Evolutionary conservation across 1,140 invertebrate species (phyloP).

Genomic region (Trichogramma pretiosum): DNA sequence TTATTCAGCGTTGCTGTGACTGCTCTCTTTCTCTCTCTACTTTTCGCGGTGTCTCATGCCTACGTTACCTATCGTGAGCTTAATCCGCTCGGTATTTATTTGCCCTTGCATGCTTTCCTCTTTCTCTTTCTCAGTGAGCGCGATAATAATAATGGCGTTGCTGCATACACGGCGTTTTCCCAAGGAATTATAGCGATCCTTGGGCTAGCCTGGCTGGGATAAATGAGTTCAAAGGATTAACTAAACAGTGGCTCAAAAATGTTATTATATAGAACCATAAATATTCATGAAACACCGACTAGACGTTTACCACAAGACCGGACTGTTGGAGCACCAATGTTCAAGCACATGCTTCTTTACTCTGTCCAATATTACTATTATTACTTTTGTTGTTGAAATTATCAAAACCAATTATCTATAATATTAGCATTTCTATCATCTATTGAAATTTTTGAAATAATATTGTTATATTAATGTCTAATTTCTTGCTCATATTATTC

Average conservation of each 20-base stretch:
- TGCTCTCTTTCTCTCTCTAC: background rate
- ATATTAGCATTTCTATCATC: no score
- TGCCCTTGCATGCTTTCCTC: conserved; percentile 8
- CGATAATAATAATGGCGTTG: conserved; percentile 42
- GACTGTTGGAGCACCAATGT: no score
- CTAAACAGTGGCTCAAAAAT: conserved; percentile 49
- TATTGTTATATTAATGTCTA: no score
- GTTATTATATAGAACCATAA: conserved; percentile 48
- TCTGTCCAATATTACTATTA: no score
- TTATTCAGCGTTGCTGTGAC: no score
- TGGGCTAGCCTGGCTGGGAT: conserved; percentile 33
- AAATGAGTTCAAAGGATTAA: conserved; percentile 47
- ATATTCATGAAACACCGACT: conserved; percentile 44
- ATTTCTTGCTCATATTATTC: no score
- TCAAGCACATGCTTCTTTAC: no score
- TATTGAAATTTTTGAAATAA: no score
- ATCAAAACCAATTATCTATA: no score
- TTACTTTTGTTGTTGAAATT: no score
- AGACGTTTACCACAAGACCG: conserved; percentile 23
- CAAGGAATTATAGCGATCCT: conserved; percentile 46
- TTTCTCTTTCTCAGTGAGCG: background rate
- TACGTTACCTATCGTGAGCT: conserved; percentile 29
- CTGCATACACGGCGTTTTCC: conserved; percentile 32
- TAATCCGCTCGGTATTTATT: conserved; percentile 43
- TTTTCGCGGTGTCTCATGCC: conserved; percentile 1